Conservation (phyloP, 1,140 invertebrate genomes). For the Drosophila arawakana region DNA sequence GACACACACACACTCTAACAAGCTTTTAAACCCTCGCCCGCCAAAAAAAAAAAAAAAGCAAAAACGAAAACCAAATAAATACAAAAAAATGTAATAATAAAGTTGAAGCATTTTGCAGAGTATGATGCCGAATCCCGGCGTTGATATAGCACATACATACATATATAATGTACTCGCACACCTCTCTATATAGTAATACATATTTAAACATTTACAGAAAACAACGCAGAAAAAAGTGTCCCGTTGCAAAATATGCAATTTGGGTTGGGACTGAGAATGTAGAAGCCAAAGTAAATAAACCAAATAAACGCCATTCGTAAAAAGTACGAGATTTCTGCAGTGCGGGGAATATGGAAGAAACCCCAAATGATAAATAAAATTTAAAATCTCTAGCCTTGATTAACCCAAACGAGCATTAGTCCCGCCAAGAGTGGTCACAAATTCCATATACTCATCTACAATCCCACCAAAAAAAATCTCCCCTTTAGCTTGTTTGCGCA, state of each 20-base stretch:
- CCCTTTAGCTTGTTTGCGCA: constrained; percentile 23
- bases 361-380: constrained; percentile 67
- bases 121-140: constrained; percentile 18
- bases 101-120: constrained; percentile 48
- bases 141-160: constrained; percentile 57
- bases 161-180: constrained; percentile 4
- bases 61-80: constrained; percentile 40
- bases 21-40: constrained; percentile 47
- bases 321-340: constrained; percentile 2
- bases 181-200: constrained; percentile 49
- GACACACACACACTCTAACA: constrained; percentile 23
- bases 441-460: constrained; percentile 1
- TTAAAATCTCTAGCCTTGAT: constrained; percentile 71
- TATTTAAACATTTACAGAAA: constrained; percentile 66
- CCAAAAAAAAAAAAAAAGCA: constrained; percentile 37
- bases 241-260: constrained; percentile 67
- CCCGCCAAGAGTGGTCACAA: constrained; percentile 28
- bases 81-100: constrained; percentile 69
- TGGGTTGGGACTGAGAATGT: not conserved
- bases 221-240: constrained; percentile 52
- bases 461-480: not conserved
- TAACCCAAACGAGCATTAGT: constrained; percentile 72
- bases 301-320: constrained; percentile 48
- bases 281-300: constrained; percentile 53
- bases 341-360: constrained; percentile 7